Conservation (phyloP, 2,797 vertebrate genomes). For the Scyliorhinus canicula region DNA sequence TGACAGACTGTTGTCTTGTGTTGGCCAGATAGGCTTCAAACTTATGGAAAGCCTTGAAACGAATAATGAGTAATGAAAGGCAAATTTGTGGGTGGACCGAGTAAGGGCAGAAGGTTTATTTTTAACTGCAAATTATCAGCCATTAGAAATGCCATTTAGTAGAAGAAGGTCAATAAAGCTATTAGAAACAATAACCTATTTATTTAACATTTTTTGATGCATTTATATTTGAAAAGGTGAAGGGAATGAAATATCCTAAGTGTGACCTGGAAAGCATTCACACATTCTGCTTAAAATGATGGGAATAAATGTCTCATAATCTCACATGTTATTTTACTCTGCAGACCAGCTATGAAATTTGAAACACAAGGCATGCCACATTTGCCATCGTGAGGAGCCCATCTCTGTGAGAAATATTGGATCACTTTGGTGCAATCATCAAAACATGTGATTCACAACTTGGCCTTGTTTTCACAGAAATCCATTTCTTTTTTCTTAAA, state of each 20-base stretch:
- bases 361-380: neutral
- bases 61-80: neutral
- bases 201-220: neutral
- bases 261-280: neutral
- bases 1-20: neutral
- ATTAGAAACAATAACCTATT: neutral
- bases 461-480: neutral
- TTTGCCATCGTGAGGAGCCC: neutral
- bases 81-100: neutral
- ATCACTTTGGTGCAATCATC: neutral
- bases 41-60: constrained; percentile 6
- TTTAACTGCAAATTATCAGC: constrained; percentile 10
- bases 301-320: neutral
- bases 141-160: constrained; percentile 15
- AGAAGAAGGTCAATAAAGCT: neutral
- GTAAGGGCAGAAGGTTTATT: too few species aligned
- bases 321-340: neutral
- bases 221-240: neutral
- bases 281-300: neutral
- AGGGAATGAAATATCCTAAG: neutral
- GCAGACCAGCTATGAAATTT: neutral
- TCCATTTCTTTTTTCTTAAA: too few species aligned
- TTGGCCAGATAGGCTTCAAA: neutral
- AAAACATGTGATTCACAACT: neutral
- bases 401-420: neutral